These are phyloP conservation scores for Aphaenogaster rudis DNA, from an alignment of 1,140 invertebrate genomes.

Conservation along the genomic window DNA sequence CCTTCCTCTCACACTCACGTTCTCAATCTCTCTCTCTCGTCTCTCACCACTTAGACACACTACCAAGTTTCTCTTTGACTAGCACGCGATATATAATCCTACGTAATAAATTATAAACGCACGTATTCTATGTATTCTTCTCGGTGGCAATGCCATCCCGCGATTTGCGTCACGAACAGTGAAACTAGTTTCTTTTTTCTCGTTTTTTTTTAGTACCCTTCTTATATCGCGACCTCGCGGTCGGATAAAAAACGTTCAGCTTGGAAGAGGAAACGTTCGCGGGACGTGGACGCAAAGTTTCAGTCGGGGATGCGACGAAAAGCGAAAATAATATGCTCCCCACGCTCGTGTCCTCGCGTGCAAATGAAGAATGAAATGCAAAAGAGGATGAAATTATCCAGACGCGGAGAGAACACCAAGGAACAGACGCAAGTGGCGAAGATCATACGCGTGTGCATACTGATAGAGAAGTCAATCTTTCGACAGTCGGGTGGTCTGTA, in stretches of 20 bases:
- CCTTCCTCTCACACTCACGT: slow-evolving; percentile 76
- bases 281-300: slow-evolving; percentile 3
- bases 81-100: slow-evolving; percentile 78
- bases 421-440: neutral
- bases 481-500: neutral
- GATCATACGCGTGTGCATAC: neutral
- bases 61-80: slow-evolving; percentile 79
- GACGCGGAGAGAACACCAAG: neutral
- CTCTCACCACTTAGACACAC: slow-evolving; percentile 72
- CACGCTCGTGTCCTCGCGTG: neutral
- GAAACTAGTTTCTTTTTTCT: slow-evolving; percentile 41
- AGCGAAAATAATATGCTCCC: slow-evolving; percentile 8
- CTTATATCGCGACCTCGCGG: slow-evolving; percentile 30
- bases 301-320: neutral
- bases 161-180: slow-evolving; percentile 32
- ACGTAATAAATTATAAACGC: slow-evolving; percentile 73
- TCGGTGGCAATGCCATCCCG: slow-evolving; percentile 36
- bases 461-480: neutral
- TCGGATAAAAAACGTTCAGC: slow-evolving; percentile 39
- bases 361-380: slow-evolving; percentile 2
- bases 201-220: slow-evolving; percentile 62
- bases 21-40: slow-evolving; percentile 83
- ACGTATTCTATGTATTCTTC: slow-evolving; percentile 43
- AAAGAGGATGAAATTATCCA: neutral
- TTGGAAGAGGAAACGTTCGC: slow-evolving; percentile 58